Conservation (phyloP, 1,140 invertebrate genomes). For the Macrosteles quadrilineatus region DNA sequence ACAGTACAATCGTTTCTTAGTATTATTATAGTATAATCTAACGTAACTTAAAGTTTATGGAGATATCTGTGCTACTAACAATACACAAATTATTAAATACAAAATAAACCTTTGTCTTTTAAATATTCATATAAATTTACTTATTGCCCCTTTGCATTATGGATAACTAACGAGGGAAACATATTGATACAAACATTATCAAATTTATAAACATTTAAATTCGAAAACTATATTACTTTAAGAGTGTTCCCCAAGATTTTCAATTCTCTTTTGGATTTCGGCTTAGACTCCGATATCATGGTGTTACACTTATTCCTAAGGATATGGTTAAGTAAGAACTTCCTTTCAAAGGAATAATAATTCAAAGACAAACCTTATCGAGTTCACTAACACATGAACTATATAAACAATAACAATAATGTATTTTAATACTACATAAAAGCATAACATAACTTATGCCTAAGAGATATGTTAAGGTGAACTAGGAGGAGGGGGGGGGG, state of each 20-base stretch:
- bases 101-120: slow-evolving; percentile 27
- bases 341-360: background rate
- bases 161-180: slow-evolving; percentile 5
- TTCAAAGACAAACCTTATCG: background rate
- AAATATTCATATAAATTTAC: slow-evolving; percentile 18
- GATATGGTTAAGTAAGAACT: background rate
- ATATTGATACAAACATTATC: background rate
- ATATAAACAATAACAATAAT: background rate
- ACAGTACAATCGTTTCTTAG: slow-evolving; percentile 26
- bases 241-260: background rate
- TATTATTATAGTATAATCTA: slow-evolving; percentile 24
- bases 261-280: background rate
- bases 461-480: background rate
- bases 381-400: background rate
- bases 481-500: no score
- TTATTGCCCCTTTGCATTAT: slow-evolving; percentile 20
- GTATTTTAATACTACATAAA: slow-evolving; percentile 9
- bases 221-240: slow-evolving; percentile 12
- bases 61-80: slow-evolving; percentile 23
- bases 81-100: slow-evolving; percentile 15
- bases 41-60: slow-evolving; percentile 16
- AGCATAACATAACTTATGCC: background rate
- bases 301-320: background rate
- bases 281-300: slow-evolving; percentile 5
- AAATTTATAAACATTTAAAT: slow-evolving; percentile 9